Evolutionary conservation across 2,888 invertebrate genomes (phyloP), one percentile per base, ranked within the genome.

Genomic region (Acanthoscelides obtectus): DNA sequence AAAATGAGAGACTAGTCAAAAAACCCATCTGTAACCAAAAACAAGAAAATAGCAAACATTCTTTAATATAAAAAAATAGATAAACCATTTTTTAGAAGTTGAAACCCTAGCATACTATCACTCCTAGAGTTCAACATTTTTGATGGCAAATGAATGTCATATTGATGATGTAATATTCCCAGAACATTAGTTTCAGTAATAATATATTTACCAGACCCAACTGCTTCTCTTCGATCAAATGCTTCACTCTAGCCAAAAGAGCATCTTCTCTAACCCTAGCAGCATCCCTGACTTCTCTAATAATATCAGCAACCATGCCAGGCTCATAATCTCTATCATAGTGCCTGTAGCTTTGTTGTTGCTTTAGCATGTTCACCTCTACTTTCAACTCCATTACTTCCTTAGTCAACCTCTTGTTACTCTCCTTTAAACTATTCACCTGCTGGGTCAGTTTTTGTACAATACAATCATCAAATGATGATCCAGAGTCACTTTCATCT

Each of bases 381-480:
- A 92, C 90, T 88, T 90, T 91, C 72, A 93, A 90, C 80, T 93
- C 92, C 80, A 90, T 89, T 78, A 94, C 87, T 82, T 94, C 93
- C 82, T 91, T 90, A 80, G 89, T 92, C 81, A 94, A 88, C 87
- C 91, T 92, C 78, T 91, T 89, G 85, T 94, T 94, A 72, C 89
- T 88, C 78, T 92, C 90, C 82, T 92, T 93, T 78, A 94, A 82
- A 71, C 90, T 84, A 80, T 89, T 87, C 77, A 94, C 92, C 86
- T 94, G 94, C 80, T 93, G 93, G 75, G 93, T 88, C 45, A 94
- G 86, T 73, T 91, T 90, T 69, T 89, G 86, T 67, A 92, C 84
- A 68, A 91, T 83, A 76, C 89, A 87, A 75, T 88, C 89, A 68
- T 90, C 90, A 75, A 88, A 87, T 0, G 89, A 88, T 72, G 83